Conservation (phyloP, 2,113 vertebrate genomes). For the Lagenorhynchus albirostris region DNA sequence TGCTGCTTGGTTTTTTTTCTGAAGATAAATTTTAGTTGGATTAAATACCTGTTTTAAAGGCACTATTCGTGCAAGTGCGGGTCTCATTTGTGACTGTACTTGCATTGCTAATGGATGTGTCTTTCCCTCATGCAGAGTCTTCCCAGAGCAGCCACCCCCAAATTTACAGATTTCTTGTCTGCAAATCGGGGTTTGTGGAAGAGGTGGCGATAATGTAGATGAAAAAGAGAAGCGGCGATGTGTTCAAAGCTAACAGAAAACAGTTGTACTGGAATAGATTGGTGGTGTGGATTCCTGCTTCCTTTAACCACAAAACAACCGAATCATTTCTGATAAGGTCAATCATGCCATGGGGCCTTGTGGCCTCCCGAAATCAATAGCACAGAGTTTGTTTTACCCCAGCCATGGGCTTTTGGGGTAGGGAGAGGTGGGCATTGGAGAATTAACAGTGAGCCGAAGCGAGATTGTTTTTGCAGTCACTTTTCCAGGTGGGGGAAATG, state of each 20-base stretch:
- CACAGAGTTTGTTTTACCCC: not conserved
- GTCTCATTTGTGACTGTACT: conserved; percentile 62
- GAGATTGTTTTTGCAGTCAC: not conserved
- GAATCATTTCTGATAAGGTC: not conserved
- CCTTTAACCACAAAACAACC: not conserved
- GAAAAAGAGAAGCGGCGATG: not conserved
- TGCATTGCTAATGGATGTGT: conserved; percentile 56
- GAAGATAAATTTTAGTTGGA: conserved; percentile 65
- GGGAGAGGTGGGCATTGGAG: rapidly evolving
- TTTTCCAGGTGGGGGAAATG: not conserved
- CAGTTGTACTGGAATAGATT: not conserved
- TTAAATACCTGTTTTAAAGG: conserved; percentile 64
- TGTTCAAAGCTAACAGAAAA: not conserved
- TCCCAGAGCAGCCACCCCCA: not conserved
- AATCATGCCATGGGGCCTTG: not conserved
- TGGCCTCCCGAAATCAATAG: not conserved
- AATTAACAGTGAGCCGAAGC: not conserved
- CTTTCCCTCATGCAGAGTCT: not conserved
- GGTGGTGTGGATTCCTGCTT: not conserved
- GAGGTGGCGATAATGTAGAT: not conserved
- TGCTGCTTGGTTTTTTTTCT: conserved; percentile 53
- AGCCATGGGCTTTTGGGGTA: not conserved
- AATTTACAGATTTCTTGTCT: conserved; percentile 33
- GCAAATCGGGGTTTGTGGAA: not conserved
- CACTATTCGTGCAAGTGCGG: conserved; percentile 33